Evolutionary conservation across 2,113 vertebrate species (phyloP), one percentile per base, ranked within the genome.

Genomic region (Rhagologus leucostigma): DNA sequence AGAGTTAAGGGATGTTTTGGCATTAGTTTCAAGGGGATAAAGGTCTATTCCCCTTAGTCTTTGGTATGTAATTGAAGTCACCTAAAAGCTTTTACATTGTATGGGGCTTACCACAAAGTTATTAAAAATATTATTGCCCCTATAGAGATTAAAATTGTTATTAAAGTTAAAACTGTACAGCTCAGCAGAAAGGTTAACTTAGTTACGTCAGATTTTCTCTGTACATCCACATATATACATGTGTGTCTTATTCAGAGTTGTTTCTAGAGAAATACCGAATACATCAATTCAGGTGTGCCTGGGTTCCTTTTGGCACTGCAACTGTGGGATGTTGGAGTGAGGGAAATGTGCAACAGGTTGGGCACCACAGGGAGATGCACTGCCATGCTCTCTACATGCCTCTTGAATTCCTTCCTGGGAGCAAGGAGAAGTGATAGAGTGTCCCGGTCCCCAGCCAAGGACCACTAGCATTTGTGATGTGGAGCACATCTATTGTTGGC

Each of bases 191-290:
- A 37, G 53, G 12, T 64, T 79, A 55, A 17, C n/a, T 50, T 44
- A 29, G 3, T 49, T 63, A 21, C 3, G 9, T 26, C 16, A 60
- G 5, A 47, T 74, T 33, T n/a, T 62, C 20, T 23, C 57, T 65
- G 15, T 32, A 32, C 3, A 9, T 9, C 16, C 21, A 26, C 19
- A 0, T 5, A 5, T 2, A 4, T 57, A 35, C 18, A 41, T 0
- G 0, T 18, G 30, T n/a, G 26, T 14, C 17, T 19, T 75, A 16
- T 6, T 56, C 17, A 30, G 3, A 68, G 50, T 2, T 65, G 18
- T 32, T 75, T 39, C 29, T 21, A 7, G 47, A 32, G 42, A 12
- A 63, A 13, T n/a, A 7, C 19, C 47, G 55, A 60, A 32, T 35
- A 2, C 12, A 8, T 26, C 24, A 33, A 0, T 65, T 14, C 12